phyloP scores from a whole-genome alignment of 1,140 invertebrate genomes.

The Drosophila mayri region DNA sequence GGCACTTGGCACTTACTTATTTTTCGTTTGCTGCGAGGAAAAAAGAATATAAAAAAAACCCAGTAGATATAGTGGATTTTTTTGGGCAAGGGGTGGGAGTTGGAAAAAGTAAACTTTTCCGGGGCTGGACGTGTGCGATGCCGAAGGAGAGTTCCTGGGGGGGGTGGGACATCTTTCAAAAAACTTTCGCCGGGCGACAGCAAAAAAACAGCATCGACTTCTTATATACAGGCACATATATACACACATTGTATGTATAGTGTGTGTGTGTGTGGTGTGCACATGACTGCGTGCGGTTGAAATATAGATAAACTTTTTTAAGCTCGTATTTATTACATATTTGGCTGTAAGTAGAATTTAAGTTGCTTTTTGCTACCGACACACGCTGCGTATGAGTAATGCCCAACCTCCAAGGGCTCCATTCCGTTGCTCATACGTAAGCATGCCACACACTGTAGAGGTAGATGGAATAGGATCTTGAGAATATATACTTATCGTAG shows the following conservation, averaged over 20 bases:
- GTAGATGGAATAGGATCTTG: not conserved
- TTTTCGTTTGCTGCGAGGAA: slow-evolving; percentile 45
- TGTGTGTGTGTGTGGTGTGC: slow-evolving; percentile 22
- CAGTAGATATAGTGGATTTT: slow-evolving; percentile 19
- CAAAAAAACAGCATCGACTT: slow-evolving; percentile 66
- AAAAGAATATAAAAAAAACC: slow-evolving; percentile 23
- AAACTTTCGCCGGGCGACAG: slow-evolving; percentile 74
- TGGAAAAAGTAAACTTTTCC: slow-evolving; percentile 64
- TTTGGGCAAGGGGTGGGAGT: slow-evolving; percentile 1
- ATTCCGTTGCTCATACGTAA: slow-evolving; percentile 28
- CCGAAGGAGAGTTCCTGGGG: not conserved
- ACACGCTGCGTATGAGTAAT: slow-evolving; percentile 74
- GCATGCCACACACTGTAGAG: not conserved
- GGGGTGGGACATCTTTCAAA: slow-evolving; percentile 74
- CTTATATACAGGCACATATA: slow-evolving; percentile 39
- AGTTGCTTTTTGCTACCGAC: slow-evolving; percentile 72
- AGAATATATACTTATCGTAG: not conserved
- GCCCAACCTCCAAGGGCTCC: slow-evolving; percentile 23
- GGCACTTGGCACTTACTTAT: slow-evolving; percentile 74
- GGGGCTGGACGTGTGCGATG: slow-evolving; percentile 71
- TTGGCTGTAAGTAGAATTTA: slow-evolving; percentile 83
- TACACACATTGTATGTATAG: not conserved
- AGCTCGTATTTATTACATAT: slow-evolving; percentile 83
- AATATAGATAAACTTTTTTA: slow-evolving; percentile 84
- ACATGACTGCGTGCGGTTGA: slow-evolving; percentile 81